Conservation (phyloP, 2,888 invertebrate species). For the Petrolisthes cinctipes region DNA sequence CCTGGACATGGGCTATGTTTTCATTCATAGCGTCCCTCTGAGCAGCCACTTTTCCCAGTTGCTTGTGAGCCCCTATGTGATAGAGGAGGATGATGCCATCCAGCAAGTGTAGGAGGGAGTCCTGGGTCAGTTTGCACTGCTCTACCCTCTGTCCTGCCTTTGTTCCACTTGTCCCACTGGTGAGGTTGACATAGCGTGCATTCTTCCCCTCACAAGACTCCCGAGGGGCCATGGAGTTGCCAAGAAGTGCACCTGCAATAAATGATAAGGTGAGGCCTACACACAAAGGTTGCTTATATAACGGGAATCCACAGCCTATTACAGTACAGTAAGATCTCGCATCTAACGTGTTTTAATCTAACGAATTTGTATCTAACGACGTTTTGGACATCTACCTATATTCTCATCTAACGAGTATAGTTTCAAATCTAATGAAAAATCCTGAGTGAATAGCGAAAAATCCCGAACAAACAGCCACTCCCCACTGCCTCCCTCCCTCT, state of each 20-base stretch:
- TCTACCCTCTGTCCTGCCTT: background rate
- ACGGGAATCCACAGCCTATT: no score
- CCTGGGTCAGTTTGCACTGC: conserved; percentile 17
- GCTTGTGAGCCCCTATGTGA: conserved; percentile 78
- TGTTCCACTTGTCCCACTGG: conserved; percentile 11
- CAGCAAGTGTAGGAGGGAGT: conserved; percentile 75
- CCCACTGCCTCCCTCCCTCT: no score
- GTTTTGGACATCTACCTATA: no score
- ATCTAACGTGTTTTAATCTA: no score
- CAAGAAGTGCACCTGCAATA: conserved; percentile 39
- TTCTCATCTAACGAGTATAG: no score
- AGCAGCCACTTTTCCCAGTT: conserved; percentile 69
- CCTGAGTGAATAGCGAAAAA: no score
- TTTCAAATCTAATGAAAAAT: no score
- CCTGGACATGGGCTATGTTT: conserved; percentile 77
- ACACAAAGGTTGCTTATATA: no score
- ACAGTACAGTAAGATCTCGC: no score
- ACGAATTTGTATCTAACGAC: no score
- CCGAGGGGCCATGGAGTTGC: conserved; percentile 35
- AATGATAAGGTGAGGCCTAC: no score
- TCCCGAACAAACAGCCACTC: no score
- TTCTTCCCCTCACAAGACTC: conserved; percentile 9
- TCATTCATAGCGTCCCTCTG: conserved; percentile 67
- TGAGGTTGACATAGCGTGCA: conserved; percentile 38
- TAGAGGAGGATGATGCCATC: conserved; percentile 79